Evolutionary conservation across 2,888 invertebrate genomes (phyloP).

Genomic region (Parnassius apollo): DNA sequence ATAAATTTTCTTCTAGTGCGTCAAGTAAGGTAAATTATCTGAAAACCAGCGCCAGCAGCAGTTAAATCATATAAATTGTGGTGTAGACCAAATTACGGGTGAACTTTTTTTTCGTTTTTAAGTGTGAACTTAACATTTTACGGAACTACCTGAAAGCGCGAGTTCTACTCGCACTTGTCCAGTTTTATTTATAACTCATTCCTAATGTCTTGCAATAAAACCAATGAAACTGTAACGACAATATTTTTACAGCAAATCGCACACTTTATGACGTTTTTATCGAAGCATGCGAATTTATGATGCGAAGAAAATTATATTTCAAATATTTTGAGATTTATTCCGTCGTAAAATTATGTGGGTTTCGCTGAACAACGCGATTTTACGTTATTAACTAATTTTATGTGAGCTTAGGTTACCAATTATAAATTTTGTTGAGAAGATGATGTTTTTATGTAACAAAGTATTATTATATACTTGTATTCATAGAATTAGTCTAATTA

Average conservation of each 20-base stretch:
- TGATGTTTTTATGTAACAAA: no score
- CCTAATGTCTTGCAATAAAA: neutral
- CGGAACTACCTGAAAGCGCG: no score
- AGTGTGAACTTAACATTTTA: no score
- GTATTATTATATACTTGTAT: neutral
- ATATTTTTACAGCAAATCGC: constrained; percentile 2
- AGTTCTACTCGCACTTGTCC: no score
- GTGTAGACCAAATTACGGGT: no score
- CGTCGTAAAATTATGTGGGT: constrained; percentile 14
- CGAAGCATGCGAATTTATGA: constrained; percentile 3
- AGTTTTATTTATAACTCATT: neutral
- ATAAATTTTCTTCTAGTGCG: no score
- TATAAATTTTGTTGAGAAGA: no score
- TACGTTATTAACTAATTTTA: neutral
- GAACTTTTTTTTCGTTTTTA: no score
- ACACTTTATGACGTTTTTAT: constrained; percentile 10
- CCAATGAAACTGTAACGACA: neutral
- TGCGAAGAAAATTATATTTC: constrained; percentile 8
- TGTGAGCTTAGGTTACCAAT: neutral
- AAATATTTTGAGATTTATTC: constrained; percentile 13
- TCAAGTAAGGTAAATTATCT: no score
- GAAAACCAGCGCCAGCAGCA: no score
- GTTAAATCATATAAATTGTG: no score
- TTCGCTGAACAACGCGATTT: neutral
- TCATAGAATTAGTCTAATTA: no score